A percentile compares a stretch with the other conserved stretches of the same genome.
These are phyloP conservation scores for Brachionus angularis DNA, from an alignment of 1,140 invertebrate species.

Conservation along the genomic window DNA sequence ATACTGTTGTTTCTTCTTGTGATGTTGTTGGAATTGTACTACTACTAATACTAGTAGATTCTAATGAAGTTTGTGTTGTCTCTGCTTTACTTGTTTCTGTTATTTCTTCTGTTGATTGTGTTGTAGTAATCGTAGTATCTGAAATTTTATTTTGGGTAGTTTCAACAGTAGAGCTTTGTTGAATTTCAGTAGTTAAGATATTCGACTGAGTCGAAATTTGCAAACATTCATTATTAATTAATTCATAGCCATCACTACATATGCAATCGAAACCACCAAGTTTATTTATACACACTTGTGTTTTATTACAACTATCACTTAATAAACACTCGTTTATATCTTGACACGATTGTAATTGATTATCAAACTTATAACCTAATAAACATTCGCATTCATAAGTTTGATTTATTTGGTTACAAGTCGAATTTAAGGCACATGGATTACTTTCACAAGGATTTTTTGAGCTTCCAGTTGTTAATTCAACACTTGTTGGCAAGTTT, in stretches of 20 bases:
- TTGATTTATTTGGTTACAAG: not conserved
- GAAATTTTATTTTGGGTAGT: too few relatives aligned
- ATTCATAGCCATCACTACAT: slow-evolving; percentile 1
- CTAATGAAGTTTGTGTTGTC: too few relatives aligned
- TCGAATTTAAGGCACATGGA: not conserved
- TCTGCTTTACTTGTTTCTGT: too few relatives aligned
- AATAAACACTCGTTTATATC: not conserved
- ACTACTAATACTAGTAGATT: too few relatives aligned
- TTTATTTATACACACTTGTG: not conserved
- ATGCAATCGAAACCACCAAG: not conserved
- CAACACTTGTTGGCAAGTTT: too few relatives aligned
- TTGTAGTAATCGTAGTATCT: too few relatives aligned
- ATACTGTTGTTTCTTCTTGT: too few relatives aligned
- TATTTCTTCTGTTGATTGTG: too few relatives aligned
- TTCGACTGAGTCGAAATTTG: not conserved
- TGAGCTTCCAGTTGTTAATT: too few relatives aligned
- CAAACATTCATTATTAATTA: not conserved
- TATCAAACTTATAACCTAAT: not conserved
- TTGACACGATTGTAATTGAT: not conserved
- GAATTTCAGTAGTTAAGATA: too few relatives aligned
- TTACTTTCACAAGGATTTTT: not conserved
- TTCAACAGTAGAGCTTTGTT: too few relatives aligned
- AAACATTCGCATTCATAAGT: slow-evolving; percentile 6
- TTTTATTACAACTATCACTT: not conserved
- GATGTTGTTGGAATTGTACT: too few relatives aligned